A percentile compares a stretch with the other conserved stretches of the same genome.
Evolutionary conservation across 2,113 vertebrate species (phyloP).

Genomic region (Stegastes partitus): DNA sequence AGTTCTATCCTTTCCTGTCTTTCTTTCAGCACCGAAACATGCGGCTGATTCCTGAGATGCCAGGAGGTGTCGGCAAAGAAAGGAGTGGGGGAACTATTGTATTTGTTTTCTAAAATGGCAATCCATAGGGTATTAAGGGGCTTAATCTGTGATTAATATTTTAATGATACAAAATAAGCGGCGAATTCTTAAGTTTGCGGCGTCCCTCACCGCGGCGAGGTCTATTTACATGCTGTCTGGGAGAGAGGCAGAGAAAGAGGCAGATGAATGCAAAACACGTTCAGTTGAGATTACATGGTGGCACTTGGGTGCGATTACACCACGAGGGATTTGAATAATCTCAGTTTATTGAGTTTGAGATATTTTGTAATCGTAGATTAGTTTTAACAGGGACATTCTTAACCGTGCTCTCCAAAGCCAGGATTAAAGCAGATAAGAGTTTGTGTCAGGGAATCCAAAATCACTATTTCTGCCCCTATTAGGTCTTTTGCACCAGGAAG

Average conservation of each 20-base stretch:
- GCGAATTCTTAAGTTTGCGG: constrained; percentile 68
- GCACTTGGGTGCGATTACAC: constrained; percentile 75
- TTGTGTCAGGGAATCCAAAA: constrained; percentile 52
- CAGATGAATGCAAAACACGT: constrained; percentile 65
- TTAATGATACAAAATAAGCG: constrained; percentile 83
- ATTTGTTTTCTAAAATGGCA: constrained; percentile 84
- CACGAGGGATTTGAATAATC: constrained; percentile 82
- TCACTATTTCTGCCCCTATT: constrained; percentile 44
- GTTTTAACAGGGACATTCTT: constrained; percentile 72
- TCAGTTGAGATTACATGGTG: constrained; percentile 74
- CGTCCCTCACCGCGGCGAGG: constrained; percentile 63
- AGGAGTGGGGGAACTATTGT: constrained; percentile 80
- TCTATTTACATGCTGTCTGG: constrained; percentile 71
- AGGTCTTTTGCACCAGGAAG: constrained; percentile 1
- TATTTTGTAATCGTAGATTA: constrained; percentile 83
- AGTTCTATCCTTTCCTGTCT: constrained; percentile 84
- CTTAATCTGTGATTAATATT: constrained; percentile 87
- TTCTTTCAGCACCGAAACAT: constrained; percentile 81
- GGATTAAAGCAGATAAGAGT: constrained; percentile 69
- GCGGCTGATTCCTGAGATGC: constrained; percentile 82
- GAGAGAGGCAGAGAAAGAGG: constrained; percentile 36
- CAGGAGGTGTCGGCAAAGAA: constrained; percentile 82
- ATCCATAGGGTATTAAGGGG: constrained; percentile 81
- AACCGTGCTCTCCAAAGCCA: constrained; percentile 52
- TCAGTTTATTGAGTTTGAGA: constrained; percentile 76